A percentile compares a stretch with the other conserved stretches of the same genome.
These are phyloP conservation scores for Epinephelus coioides DNA, from an alignment of 2,797 vertebrate genomes.

Conservation along the genomic window DNA sequence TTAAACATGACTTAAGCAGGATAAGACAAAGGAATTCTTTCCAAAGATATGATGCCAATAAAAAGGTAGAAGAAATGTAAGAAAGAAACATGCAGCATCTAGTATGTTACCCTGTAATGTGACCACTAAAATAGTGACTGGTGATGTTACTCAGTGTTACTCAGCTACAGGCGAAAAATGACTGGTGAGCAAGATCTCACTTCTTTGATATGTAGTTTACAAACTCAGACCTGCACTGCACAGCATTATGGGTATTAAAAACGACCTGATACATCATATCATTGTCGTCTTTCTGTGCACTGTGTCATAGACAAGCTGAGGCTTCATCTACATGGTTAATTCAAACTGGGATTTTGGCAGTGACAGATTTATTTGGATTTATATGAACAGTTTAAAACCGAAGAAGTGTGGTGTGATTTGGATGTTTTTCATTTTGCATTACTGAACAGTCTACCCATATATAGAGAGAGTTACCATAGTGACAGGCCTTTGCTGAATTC, in stretches of 20 bases:
- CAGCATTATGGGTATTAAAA: conserved; percentile 7
- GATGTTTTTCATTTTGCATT: conserved; percentile 2
- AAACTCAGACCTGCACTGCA: neutral
- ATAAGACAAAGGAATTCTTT: neutral
- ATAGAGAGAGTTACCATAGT: neutral
- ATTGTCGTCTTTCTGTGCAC: neutral
- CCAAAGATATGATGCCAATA: neutral
- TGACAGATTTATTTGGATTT: conserved; percentile 6
- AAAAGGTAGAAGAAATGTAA: neutral
- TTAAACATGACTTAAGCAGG: neutral
- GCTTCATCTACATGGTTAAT: conserved; percentile 9
- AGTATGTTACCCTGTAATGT: neutral
- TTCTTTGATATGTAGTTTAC: neutral
- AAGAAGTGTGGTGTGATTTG: neutral
- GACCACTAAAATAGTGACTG: neutral
- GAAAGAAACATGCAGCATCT: neutral
- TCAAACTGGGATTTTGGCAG: conserved; percentile 4
- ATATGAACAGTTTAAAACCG: neutral
- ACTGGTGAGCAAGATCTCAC: no score
- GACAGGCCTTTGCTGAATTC: conserved; percentile 11
- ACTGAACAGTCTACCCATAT: neutral
- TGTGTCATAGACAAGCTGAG: neutral
- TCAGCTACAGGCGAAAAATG: no score
- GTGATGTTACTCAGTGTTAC: no score
- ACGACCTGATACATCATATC: neutral